Conservation (phyloP, 2,113 vertebrate genomes). For the Apistogramma diplotaenia region DNA sequence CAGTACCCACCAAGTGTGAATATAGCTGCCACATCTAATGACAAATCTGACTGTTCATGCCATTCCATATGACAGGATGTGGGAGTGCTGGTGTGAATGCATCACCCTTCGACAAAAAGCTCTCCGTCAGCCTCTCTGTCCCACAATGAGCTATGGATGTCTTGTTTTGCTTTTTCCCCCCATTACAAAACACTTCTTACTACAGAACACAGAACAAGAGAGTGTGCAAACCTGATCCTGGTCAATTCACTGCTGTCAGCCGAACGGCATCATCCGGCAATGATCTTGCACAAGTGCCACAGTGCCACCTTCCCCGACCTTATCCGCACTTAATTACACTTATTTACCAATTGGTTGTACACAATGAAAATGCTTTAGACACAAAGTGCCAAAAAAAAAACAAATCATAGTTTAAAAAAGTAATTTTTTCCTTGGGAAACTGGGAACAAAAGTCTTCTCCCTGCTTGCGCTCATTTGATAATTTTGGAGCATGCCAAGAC, state of each 20-base stretch:
- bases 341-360: slow-evolving; percentile 16
- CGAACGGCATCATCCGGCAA: slow-evolving; percentile 43
- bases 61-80: slow-evolving; percentile 75
- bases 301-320: slow-evolving; percentile 24
- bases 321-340: slow-evolving; percentile 40
- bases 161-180: slow-evolving; percentile 23
- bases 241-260: slow-evolving; percentile 50
- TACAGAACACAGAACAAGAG: slow-evolving; percentile 63
- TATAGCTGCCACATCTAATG: slow-evolving; percentile 76
- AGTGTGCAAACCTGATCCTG: slow-evolving; percentile 62
- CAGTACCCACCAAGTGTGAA: slow-evolving; percentile 67
- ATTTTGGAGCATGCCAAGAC: slow-evolving; percentile 5
- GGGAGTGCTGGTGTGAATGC: slow-evolving; percentile 75
- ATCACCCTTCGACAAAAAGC: slow-evolving; percentile 73
- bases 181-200: slow-evolving; percentile 70
- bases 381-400: slow-evolving; percentile 13
- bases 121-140: slow-evolving; percentile 67
- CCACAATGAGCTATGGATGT: slow-evolving; percentile 63
- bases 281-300: slow-evolving; percentile 33
- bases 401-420: slow-evolving; percentile 22
- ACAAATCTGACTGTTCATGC: slow-evolving; percentile 75
- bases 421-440: slow-evolving; percentile 1
- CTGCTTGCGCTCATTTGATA: slow-evolving; percentile 14
- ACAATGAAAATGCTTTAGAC: not conserved
- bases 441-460: not conserved